These are phyloP conservation scores for Ascaphus truei DNA, from an alignment of 2,113 vertebrate genomes.

Conservation along the genomic window DNA sequence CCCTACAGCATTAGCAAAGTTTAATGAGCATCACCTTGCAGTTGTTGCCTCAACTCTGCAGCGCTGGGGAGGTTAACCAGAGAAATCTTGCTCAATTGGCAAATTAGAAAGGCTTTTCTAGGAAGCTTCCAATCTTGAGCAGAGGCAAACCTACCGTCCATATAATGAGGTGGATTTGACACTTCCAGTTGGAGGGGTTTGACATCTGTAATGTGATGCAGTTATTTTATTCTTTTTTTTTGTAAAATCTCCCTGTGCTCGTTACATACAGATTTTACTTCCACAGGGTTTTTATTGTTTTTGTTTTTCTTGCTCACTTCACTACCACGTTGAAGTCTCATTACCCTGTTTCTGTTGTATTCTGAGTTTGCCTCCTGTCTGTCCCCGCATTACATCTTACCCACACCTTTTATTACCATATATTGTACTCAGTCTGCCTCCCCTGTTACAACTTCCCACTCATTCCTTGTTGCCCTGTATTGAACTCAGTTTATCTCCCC, in stretches of 20 bases:
- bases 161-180: slow-evolving; percentile 35
- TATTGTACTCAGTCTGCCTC: background rate
- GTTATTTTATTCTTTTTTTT: slow-evolving; percentile 35
- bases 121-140: slow-evolving; percentile 6
- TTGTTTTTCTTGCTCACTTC: background rate
- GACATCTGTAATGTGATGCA: slow-evolving; percentile 36
- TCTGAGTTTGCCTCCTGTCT: background rate
- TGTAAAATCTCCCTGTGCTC: slow-evolving; percentile 15
- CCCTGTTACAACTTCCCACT: background rate
- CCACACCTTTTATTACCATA: background rate
- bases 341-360: background rate
- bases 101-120: slow-evolving; percentile 17
- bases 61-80: slow-evolving; percentile 5
- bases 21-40: background rate
- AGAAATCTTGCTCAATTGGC: slow-evolving; percentile 12
- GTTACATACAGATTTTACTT: slow-evolving; percentile 22
- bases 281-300: slow-evolving; percentile 8
- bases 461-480: background rate
- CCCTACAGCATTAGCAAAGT: background rate
- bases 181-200: slow-evolving; percentile 28
- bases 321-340: slow-evolving; percentile 1
- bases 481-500: background rate
- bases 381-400: background rate
- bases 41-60: background rate
- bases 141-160: slow-evolving; percentile 19